Evolutionary conservation across 2,888 invertebrate genomes (phyloP).

Genomic region (Pseudeuparius sepicola): DNA sequence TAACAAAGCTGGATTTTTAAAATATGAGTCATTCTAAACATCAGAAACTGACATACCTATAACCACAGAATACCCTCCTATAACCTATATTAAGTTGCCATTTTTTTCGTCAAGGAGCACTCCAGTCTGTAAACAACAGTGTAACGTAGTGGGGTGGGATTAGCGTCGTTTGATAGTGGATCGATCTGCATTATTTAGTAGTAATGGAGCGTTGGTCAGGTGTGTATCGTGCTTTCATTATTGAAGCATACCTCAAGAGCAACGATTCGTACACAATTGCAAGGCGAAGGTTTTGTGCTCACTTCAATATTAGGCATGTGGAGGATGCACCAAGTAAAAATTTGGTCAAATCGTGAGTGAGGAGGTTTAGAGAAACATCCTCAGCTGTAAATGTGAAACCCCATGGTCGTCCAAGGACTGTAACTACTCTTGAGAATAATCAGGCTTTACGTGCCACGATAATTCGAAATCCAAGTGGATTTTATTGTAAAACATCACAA

Average conservation of each 20-base stretch:
- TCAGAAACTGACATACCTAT: no score
- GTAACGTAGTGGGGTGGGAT: neutral
- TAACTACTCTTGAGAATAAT: neutral
- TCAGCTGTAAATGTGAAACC: conserved; percentile 6
- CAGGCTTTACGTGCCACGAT: conserved; percentile 1
- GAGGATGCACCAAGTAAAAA: conserved; percentile 6
- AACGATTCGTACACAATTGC: conserved; percentile 7
- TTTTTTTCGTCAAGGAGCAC: no score
- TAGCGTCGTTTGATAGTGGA: conserved; percentile 6
- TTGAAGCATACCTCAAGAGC: conserved; percentile 4
- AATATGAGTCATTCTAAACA: no score
- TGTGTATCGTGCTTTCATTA: conserved; percentile 1
- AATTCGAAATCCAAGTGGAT: conserved; percentile 2
- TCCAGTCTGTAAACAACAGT: conserved; percentile 6
- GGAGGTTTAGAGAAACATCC: conserved; percentile 7
- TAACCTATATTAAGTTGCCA: no score
- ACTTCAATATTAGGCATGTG: conserved; percentile 3
- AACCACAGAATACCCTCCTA: no score
- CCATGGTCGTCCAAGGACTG: neutral
- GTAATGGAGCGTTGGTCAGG: conserved; percentile 9
- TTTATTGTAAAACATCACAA: no score
- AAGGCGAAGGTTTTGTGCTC: conserved; percentile 7
- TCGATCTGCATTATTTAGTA: conserved; percentile 7
- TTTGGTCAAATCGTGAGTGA: conserved; percentile 7
- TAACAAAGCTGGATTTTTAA: no score